Conservation (phyloP, 2,888 invertebrate species). For the Nematopogon swammerdamellus region DNA sequence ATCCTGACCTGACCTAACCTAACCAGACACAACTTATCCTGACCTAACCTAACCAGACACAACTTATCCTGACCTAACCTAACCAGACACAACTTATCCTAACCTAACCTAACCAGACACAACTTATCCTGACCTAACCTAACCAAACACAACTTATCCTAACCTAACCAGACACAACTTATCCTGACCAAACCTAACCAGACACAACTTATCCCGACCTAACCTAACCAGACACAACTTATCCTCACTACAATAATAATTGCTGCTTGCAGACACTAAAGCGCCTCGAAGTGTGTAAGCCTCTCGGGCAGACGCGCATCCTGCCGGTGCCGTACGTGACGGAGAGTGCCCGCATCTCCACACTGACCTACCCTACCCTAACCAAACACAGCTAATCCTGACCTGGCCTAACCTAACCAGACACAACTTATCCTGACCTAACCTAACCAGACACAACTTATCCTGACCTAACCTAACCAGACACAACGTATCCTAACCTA, state of each 20-base stretch:
- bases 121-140: conserved; percentile 70
- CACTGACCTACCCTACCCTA: conserved; percentile 65
- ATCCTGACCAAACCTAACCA: too few relatives aligned
- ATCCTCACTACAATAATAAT: too few relatives aligned
- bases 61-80: conserved; percentile 66
- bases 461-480: conserved; percentile 66
- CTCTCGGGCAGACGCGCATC: conserved; percentile 83
- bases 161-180: too few relatives aligned
- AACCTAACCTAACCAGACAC: conserved; percentile 75
- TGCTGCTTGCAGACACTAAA: conserved; percentile 14
- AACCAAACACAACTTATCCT: too few relatives aligned
- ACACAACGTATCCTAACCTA: too few relatives aligned
- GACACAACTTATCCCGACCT: too few relatives aligned
- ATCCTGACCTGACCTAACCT: too few relatives aligned
- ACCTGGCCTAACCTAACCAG: conserved; percentile 66
- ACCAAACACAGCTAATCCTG: conserved; percentile 38
- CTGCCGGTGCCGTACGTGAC: conserved; percentile 94
- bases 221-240: too few relatives aligned
- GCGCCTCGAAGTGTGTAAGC: conserved; percentile 78
- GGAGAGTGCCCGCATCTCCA: conserved; percentile 79
- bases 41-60: conserved; percentile 24
- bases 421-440: conserved; percentile 70
- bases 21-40: too few relatives aligned
- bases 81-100: conserved; percentile 65
- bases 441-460: conserved; percentile 75